Base-by-base conservation (phyloP, 2,113 vertebrate genomes). In the Heterochromis multidens region DNA sequence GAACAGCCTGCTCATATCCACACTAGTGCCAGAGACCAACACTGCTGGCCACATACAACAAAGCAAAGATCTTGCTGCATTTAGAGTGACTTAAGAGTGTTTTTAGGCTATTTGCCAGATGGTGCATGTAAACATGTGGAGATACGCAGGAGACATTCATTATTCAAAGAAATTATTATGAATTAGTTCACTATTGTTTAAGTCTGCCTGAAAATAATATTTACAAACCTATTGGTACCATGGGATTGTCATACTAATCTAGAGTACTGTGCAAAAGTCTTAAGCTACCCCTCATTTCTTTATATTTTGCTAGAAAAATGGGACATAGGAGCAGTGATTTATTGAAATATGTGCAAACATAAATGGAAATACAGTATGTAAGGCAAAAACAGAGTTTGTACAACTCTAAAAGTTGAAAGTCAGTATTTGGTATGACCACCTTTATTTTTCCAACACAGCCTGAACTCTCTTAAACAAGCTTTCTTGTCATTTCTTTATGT, bases 1-100 rank as follows among this genome's bases (percentile, higher is more conserved):
- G 79, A 91, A 84, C 91, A 84, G 88, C 80, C 83, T 87, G 82
- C 89, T 88, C 81, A 88, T 43, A 58, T 57, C 25, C 80, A 77
- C 80, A 58, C 49, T 33, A 17, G 33, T 56, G 62, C 62, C 46
- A 65, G 63, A 87, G 62, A 89, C 43, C 49, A 81, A 81, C 80
- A 61, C 80, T 37, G 11, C n/a, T 4, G 78, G 23, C 62, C 82
- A 80, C 82, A 60, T 19, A 35, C 43, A 76, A 1, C 70, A 54
- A 46, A 33, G 46, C 70, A 74, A 74, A 9, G 37, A 74, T 78
- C 25, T 16, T 6, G 10, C 77, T 5, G 61, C n/a, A 14, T 79
- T 65, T 33, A 11, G 7, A 59, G 37, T 10, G 63, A 80, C 13
- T 25, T 5, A 56, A 35, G 25, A 54, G 21, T 31, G 43, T 13